These are phyloP conservation scores for Autographa gamma DNA, from an alignment of 2,888 invertebrate genomes.

Conservation along the genomic window DNA sequence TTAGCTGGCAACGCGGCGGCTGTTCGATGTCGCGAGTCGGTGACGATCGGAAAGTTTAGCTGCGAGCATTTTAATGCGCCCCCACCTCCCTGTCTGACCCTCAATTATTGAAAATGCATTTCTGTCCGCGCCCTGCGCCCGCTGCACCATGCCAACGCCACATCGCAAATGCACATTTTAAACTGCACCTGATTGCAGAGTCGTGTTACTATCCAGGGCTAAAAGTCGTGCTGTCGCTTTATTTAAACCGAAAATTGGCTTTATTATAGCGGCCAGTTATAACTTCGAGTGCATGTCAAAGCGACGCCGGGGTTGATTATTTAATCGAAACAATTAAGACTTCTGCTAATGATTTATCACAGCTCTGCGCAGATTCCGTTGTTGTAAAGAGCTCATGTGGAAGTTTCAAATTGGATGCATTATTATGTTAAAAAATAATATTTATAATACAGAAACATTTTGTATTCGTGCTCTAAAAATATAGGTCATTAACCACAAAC, in stretches of 20 bases:
- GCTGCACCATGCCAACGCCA: constrained; percentile 72
- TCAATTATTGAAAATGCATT: constrained; percentile 89
- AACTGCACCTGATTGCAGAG: constrained; percentile 88
- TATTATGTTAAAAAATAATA: no score
- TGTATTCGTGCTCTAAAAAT: not conserved
- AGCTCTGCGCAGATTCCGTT: not conserved
- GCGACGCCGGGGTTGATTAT: constrained; percentile 36
- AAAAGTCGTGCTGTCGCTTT: constrained; percentile 84
- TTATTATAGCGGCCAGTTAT: constrained; percentile 67
- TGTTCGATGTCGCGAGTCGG: constrained; percentile 60
- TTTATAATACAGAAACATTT: not conserved
- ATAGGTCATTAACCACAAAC: not conserved
- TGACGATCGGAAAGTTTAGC: constrained; percentile 83
- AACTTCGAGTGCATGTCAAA: constrained; percentile 58
- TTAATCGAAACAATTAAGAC: constrained; percentile 40
- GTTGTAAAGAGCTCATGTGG: not conserved
- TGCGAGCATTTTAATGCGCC: constrained; percentile 82
- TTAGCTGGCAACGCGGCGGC: constrained; percentile 60
- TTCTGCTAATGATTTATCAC: constrained; percentile 36
- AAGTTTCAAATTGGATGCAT: not conserved
- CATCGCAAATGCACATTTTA: constrained; percentile 89
- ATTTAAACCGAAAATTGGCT: constrained; percentile 75
- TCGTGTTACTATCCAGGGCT: constrained; percentile 82
- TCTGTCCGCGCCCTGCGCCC: constrained; percentile 83
- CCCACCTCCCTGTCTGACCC: constrained; percentile 85